These are phyloP conservation scores for Trochalopteron elliotii DNA, from an alignment of 2,113 vertebrate species.

Conservation along the genomic window DNA sequence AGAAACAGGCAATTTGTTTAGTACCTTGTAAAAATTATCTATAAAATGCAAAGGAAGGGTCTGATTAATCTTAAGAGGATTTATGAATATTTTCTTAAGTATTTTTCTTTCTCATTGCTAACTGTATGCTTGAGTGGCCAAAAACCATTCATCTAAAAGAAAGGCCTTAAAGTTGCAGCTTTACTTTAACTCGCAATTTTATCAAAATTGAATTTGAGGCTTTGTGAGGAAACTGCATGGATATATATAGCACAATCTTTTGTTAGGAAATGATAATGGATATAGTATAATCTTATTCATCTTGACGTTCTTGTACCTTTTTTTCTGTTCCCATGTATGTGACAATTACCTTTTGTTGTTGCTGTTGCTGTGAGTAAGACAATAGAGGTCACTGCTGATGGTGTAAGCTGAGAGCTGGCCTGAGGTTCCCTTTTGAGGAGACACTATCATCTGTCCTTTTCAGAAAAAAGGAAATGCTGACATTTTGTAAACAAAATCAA, in stretches of 20 bases:
- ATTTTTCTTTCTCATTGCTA: neutral
- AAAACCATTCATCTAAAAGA: neutral
- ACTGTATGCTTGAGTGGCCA: neutral
- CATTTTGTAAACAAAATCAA: constrained; percentile 55
- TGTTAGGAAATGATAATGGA: neutral
- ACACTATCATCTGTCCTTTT: constrained; percentile 29
- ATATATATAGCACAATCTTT: neutral
- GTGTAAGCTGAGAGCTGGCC: neutral
- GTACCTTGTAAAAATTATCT: neutral
- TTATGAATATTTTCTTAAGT: neutral
- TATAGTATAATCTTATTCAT: neutral
- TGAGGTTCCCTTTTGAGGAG: neutral
- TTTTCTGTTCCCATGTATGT: neutral
- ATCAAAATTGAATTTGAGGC: neutral
- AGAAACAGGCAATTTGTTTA: neutral
- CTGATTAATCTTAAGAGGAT: neutral
- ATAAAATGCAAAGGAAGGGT: neutral
- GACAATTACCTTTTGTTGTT: neutral
- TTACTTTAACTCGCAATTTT: neutral
- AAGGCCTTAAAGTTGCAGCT: neutral
- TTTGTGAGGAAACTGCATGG: neutral
- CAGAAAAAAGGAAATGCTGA: constrained; percentile 28
- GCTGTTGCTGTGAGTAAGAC: neutral
- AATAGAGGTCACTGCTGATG: neutral
- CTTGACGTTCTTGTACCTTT: neutral